Conservation (phyloP, 1,140 invertebrate genomes). For the Cheumatopsyche charites region DNA sequence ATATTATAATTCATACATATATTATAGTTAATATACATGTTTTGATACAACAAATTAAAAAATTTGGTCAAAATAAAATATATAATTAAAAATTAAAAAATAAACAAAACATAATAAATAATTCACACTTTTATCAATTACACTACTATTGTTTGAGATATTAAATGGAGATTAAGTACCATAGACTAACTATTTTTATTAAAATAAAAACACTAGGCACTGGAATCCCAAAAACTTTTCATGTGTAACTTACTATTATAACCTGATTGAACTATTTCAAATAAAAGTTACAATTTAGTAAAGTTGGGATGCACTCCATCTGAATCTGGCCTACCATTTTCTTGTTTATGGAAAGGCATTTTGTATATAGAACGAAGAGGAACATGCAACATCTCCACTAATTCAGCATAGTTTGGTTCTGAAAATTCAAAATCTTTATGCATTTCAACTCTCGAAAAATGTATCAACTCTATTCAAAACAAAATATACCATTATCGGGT, state of each 20-base stretch:
- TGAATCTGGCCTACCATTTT: constrained; percentile 44
- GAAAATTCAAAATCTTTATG: constrained; percentile 48
- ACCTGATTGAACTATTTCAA: constrained; percentile 3
- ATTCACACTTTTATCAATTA: not conserved
- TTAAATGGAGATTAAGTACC: constrained; percentile 8
- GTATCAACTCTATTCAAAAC: not conserved
- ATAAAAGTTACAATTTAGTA: constrained; percentile 41
- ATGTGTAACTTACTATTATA: constrained; percentile 4
- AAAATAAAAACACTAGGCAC: constrained; percentile 28
- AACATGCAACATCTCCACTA: constrained; percentile 85
- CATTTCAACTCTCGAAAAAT: not conserved
- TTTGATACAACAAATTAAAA: not conserved
- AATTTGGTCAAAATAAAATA: constrained; percentile 11
- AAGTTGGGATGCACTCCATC: constrained; percentile 30
- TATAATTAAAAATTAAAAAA: constrained; percentile 1
- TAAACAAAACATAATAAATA: constrained; percentile 10
- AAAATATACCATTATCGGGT: constrained; percentile 81
- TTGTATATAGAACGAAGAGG: constrained; percentile 70
- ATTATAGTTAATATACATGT: too few relatives aligned
- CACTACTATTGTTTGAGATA: not conserved
- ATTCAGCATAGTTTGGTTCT: constrained; percentile 83
- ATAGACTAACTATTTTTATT: constrained; percentile 13
- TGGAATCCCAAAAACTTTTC: constrained; percentile 12
- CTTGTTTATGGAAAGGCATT: constrained; percentile 45
- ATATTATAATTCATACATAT: not conserved